These are phyloP conservation scores for Setophaga petechia DNA, from an alignment of 2,113 vertebrate genomes.

Conservation along the genomic window DNA sequence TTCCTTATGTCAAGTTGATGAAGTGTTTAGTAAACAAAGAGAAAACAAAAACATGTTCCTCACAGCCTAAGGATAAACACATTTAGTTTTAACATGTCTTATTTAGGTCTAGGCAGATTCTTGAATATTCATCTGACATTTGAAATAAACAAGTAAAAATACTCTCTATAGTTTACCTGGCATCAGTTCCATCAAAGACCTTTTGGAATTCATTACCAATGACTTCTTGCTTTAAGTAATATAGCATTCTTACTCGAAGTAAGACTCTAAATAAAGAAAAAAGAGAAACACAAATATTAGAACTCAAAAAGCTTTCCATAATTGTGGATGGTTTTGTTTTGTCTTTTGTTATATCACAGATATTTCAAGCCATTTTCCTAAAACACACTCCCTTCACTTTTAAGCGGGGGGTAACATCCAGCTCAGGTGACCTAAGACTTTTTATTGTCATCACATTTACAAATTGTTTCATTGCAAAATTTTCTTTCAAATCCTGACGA, in stretches of 20 bases:
- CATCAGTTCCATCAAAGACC: slow-evolving; percentile 90
- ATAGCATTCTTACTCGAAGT: slow-evolving; percentile 98
- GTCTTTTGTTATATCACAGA: neutral
- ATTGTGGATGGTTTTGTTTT: neutral
- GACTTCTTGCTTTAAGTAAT: slow-evolving; percentile 99
- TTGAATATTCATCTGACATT: neutral
- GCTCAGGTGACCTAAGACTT: neutral
- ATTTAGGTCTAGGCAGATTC: neutral
- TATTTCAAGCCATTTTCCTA: neutral
- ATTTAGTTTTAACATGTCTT: neutral
- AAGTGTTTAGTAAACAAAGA: neutral
- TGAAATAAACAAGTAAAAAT: slow-evolving; percentile 23
- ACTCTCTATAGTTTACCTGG: slow-evolving; percentile 79
- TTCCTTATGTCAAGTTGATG: neutral
- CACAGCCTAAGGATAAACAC: neutral
- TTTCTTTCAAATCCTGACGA: neutral
- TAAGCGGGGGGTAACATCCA: neutral
- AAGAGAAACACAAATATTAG: neutral
- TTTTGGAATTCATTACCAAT: slow-evolving; percentile 91
- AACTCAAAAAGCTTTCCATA: neutral
- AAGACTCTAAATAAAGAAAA: slow-evolving; percentile 82
- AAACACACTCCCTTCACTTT: neutral
- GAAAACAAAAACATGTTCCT: neutral
- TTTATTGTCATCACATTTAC: neutral
- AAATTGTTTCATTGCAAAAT: neutral